Conservation (phyloP, 2,113 vertebrate genomes). For the Heteronetta atricapilla region DNA sequence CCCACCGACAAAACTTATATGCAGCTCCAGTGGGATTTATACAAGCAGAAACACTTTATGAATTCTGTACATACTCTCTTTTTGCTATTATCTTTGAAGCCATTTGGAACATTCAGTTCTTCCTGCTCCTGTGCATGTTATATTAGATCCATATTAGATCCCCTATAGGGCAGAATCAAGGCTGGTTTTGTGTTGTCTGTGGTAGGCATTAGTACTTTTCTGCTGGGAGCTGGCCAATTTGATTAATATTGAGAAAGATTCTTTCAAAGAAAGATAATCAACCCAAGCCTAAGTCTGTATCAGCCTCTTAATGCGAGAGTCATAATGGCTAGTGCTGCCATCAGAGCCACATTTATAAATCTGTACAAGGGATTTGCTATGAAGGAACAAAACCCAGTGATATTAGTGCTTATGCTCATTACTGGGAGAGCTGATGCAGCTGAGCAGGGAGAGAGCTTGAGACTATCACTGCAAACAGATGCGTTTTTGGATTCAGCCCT, state of each 20-base stretch:
- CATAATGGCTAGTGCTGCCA: background rate
- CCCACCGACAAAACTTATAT: background rate
- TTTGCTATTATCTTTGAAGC: background rate
- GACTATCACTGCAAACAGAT: background rate
- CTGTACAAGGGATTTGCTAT: background rate
- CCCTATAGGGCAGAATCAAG: background rate
- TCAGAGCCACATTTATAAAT: slow-evolving; percentile 12
- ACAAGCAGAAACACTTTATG: background rate
- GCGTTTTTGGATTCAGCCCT: background rate
- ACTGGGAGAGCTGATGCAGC: slow-evolving; percentile 1
- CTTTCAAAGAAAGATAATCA: slow-evolving; percentile 28
- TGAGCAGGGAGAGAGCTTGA: background rate
- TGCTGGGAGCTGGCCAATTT: slow-evolving; percentile 16
- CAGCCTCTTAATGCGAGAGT: slow-evolving; percentile 11
- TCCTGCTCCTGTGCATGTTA: background rate
- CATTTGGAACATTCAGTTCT: slow-evolving; percentile 13
- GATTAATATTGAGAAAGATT: slow-evolving; percentile 30
- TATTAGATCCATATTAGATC: background rate
- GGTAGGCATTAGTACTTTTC: background rate
- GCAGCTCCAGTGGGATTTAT: background rate
- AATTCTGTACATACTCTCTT: background rate
- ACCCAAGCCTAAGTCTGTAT: background rate
- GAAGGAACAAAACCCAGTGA: slow-evolving; percentile 15
- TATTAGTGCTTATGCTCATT: slow-evolving; percentile 1
- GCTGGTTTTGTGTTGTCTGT: background rate